These are phyloP conservation scores for Odontesthes bonariensis DNA, from an alignment of 2,113 vertebrate genomes.

Conservation along the genomic window DNA sequence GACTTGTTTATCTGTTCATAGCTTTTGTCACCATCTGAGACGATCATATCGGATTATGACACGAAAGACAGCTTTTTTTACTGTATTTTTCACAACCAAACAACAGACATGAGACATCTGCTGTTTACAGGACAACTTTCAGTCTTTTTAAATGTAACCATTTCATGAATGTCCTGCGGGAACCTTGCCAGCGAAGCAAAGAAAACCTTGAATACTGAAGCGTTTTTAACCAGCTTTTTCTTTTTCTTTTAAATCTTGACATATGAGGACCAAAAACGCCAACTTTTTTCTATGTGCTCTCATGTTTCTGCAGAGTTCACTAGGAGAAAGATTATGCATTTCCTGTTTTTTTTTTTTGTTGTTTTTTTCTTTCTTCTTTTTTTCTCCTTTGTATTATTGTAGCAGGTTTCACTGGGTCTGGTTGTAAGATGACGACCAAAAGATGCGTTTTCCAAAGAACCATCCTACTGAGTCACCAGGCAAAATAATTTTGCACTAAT, in stretches of 20 bases:
- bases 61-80: constrained; percentile 1
- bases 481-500: constrained; percentile 54
- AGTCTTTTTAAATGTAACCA: neutral
- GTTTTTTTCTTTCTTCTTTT: neutral
- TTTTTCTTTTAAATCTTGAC: too few relatives aligned
- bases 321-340: too few relatives aligned
- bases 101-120: neutral
- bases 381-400: neutral
- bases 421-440: neutral
- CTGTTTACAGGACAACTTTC: neutral
- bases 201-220: too few relatives aligned
- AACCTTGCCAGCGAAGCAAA: too few relatives aligned
- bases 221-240: too few relatives aligned
- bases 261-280: neutral
- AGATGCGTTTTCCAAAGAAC: neutral
- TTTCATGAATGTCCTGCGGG: neutral
- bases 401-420: fast-evolving
- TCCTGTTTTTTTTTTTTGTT: neutral
- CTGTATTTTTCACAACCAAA: constrained; percentile 2
- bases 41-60: neutral
- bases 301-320: too few relatives aligned
- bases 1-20: neutral
- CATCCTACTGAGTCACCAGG: constrained; percentile 10
- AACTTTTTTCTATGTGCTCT: neutral
- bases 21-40: neutral